Percentiles rank a stretch among this genome's conserved stretches.
phyloP scores from a whole-genome alignment of 2,888 invertebrate species.

The Xanthia togata region DNA sequence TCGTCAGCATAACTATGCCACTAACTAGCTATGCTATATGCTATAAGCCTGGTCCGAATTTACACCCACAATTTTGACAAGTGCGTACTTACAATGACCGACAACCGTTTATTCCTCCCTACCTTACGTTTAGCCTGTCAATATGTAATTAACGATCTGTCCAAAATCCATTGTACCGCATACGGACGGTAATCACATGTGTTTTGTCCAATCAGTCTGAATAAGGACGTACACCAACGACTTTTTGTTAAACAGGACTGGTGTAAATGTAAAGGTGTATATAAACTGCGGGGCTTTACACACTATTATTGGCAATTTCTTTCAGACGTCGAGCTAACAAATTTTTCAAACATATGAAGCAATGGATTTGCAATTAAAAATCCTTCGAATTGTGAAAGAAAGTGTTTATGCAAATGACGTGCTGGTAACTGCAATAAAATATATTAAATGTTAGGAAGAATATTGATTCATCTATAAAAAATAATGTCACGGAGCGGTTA shows the following conservation, averaged over 20 bases:
- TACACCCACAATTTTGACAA: not conserved
- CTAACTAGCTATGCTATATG: too few relatives aligned
- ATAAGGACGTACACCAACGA: constrained; percentile 8
- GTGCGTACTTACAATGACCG: not conserved
- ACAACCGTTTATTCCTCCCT: constrained; percentile 14
- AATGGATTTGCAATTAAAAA: too few relatives aligned
- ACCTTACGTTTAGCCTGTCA: constrained; percentile 32
- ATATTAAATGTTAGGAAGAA: too few relatives aligned
- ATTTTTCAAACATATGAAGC: too few relatives aligned
- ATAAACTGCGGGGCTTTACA: not conserved
- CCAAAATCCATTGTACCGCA: constrained; percentile 35
- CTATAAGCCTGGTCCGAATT: not conserved
- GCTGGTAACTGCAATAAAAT: too few relatives aligned
- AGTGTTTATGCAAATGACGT: too few relatives aligned
- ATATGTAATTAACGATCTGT: constrained; percentile 34
- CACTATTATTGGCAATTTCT: too few relatives aligned
- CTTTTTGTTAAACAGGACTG: constrained; percentile 8
- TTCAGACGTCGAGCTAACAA: too few relatives aligned
- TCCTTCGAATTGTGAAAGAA: too few relatives aligned
- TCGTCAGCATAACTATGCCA: too few relatives aligned
- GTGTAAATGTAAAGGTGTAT: constrained; percentile 24
- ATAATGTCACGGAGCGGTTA: too few relatives aligned
- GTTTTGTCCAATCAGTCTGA: constrained; percentile 30
- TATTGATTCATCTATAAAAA: too few relatives aligned
- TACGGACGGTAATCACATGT: constrained; percentile 39